Percentiles rank a stretch among this genome's conserved stretches.
Evolutionary conservation across 2,888 invertebrate species (phyloP).

Genomic region (Patella pellucida): DNA sequence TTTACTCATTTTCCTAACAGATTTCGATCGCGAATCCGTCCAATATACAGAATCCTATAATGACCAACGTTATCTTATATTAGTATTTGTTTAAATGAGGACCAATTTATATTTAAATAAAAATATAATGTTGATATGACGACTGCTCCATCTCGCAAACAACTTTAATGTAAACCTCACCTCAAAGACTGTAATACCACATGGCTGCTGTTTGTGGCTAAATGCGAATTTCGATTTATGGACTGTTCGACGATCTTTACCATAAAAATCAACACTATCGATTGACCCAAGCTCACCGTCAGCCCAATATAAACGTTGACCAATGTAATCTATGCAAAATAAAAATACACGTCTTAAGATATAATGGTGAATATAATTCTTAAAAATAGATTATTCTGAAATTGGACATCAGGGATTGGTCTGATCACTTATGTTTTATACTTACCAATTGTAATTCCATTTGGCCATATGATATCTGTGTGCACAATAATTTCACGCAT

Average conservation of each 20-base stretch:
- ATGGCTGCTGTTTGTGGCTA: constrained; percentile 89
- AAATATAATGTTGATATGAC: too few species aligned
- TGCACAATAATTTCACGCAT: constrained; percentile 85
- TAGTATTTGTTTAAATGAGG: too few species aligned
- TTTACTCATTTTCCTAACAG: constrained; percentile 92
- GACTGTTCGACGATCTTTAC: constrained; percentile 80
- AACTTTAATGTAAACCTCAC: constrained; percentile 37
- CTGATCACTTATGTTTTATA: neutral
- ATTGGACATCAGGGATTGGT: neutral
- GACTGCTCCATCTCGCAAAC: neutral
- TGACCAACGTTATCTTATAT: neutral
- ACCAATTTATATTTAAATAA: too few species aligned
- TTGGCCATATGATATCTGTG: constrained; percentile 93
- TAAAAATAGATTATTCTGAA: too few species aligned
- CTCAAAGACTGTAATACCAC: constrained; percentile 97
- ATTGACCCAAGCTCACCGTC: constrained; percentile 94
- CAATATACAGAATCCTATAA: constrained; percentile 90
- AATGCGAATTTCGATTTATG: constrained; percentile 78
- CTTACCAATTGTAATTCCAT: constrained; percentile 85
- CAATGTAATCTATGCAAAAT: constrained; percentile 81
- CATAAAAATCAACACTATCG: constrained; percentile 90
- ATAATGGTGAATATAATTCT: too few species aligned
- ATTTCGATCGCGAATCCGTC: constrained; percentile 97
- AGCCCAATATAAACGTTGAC: constrained; percentile 93
- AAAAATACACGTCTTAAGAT: constrained; percentile 9